phyloP scores from a whole-genome alignment of 2,888 invertebrate genomes.

The Nowickia ferox region DNA sequence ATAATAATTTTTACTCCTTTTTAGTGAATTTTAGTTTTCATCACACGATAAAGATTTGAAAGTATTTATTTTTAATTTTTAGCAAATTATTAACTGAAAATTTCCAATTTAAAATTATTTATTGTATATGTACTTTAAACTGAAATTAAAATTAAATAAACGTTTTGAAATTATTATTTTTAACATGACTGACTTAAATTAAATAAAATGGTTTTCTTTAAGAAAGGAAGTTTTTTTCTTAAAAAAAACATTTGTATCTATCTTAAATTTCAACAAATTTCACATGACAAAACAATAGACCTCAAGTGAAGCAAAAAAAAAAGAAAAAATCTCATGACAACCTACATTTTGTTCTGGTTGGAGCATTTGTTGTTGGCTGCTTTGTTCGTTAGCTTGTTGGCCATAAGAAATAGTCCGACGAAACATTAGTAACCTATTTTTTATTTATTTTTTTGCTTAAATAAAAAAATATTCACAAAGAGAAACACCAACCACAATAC shows the following conservation, averaged over 20 bases:
- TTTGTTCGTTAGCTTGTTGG: conserved; percentile 26
- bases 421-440: conserved; percentile 36
- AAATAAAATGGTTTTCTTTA: not conserved
- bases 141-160: not conserved
- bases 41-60: too few relatives aligned
- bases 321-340: conserved; percentile 22
- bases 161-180: not conserved
- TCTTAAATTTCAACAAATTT: conserved; percentile 32
- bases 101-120: not conserved
- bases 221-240: not conserved
- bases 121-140: too few relatives aligned
- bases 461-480: conserved; percentile 16
- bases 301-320: conserved; percentile 15
- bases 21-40: too few relatives aligned
- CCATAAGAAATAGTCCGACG: conserved; percentile 22
- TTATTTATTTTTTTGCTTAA: conserved; percentile 13
- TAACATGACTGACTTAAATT: conserved; percentile 1
- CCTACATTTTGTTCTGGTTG: conserved; percentile 47
- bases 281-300: conserved; percentile 61
- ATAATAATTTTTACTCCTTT: too few relatives aligned
- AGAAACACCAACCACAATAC: conserved; percentile 6
- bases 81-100: not conserved
- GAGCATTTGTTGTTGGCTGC: conserved; percentile 12
- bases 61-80: not conserved
- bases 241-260: not conserved